These are phyloP conservation scores for Cyrtonyx montezumae DNA, from an alignment of 2,113 vertebrate genomes.

Conservation along the genomic window DNA sequence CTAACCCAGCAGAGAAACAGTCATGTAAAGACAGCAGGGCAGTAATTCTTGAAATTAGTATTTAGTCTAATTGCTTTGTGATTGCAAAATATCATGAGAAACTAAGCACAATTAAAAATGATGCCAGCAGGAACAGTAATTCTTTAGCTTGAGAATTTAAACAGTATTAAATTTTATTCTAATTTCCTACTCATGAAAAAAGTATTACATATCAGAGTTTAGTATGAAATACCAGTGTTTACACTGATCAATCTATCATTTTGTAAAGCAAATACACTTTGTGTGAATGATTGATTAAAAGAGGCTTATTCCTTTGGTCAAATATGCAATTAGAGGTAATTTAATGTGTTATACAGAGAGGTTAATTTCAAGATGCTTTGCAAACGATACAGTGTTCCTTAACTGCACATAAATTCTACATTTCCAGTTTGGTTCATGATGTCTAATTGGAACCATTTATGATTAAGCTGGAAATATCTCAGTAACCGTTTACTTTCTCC, in stretches of 20 bases:
- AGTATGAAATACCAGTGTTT: neutral
- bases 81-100: slow-evolving; percentile 5
- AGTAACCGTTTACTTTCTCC: slow-evolving; percentile 60
- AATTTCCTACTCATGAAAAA: neutral
- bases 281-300: slow-evolving; percentile 40
- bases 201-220: slow-evolving; percentile 8
- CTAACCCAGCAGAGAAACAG: neutral
- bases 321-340: slow-evolving; percentile 43
- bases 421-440: slow-evolving; percentile 46
- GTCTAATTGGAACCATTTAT: slow-evolving; percentile 70
- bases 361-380: slow-evolving; percentile 50
- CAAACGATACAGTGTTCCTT: slow-evolving; percentile 21
- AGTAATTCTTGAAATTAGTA: neutral
- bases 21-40: neutral
- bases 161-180: neutral
- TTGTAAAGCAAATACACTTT: slow-evolving; percentile 40
- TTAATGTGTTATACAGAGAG: neutral
- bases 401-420: slow-evolving; percentile 15
- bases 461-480: slow-evolving; percentile 58
- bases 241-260: slow-evolving; percentile 32
- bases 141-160: neutral
- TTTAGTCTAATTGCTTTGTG: neutral
- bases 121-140: neutral
- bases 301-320: neutral
- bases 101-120: neutral